Evolutionary conservation across 2,113 vertebrate genomes (phyloP), one percentile per base, ranked within the genome.

Genomic region (Campylorhamphus procurvoides): DNA sequence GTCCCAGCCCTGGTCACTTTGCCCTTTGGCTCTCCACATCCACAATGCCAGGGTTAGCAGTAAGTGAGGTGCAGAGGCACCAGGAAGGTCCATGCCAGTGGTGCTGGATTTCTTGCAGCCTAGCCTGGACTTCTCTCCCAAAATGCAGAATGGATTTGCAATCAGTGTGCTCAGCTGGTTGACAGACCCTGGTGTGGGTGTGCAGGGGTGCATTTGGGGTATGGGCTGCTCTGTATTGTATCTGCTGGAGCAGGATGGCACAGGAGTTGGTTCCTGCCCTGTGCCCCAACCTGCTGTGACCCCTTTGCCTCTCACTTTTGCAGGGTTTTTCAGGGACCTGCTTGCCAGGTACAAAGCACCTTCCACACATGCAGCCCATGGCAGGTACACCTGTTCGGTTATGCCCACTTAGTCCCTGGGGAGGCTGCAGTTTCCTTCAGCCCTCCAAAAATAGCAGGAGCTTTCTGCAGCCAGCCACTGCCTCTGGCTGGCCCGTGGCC

Each of bases 291-390:
- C 37, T 46, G 37, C 83, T 52, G 24, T 0, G 0, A 23, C 15
- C 29, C 35, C 47, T 71, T 56, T 14, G 17, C 37, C 4, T 0
- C 40, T 79, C 5, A 4, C 46, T 60, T 33, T 18, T 3, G 42
- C 23, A 8, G 56, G 35, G 35, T 0, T 63, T 81, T 71, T 16
- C 50, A 39, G 39, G 60, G 52, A 40, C 29, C 8, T 33, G 46
- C 27, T 47, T 1, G 2, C 29, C 2, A 2, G 50, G 39, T 35
- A 37, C 37, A 12, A 37, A 69, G 50, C 69, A 58, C 28, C 19
- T 74, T 35, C 56, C 6, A 2, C 0, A 0, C 3, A 0, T 12
- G n/a, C n/a, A 59, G 28, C 47, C 49, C 33, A 22, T 16, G 2
- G 0, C 37, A 73, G 71, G 42, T 49, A 27, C 28, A 14, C 25